phyloP scores from a whole-genome alignment of 2,113 vertebrate genomes.

The Panthera uncia region DNA sequence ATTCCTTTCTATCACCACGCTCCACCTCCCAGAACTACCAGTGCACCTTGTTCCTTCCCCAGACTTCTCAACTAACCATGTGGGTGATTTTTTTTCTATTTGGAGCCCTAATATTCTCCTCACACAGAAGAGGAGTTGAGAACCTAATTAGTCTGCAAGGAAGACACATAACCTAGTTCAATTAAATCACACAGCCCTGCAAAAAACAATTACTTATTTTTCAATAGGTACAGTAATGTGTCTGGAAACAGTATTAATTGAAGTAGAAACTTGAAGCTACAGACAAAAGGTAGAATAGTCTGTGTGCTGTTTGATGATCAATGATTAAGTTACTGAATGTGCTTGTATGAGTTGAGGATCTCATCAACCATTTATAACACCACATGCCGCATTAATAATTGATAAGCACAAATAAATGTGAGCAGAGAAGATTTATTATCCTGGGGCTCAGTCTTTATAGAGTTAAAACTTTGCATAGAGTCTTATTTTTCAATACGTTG shows the following conservation, averaged over 20 bases:
- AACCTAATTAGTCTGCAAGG: conserved; percentile 51
- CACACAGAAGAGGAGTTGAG: conserved; percentile 52
- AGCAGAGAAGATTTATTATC: not conserved
- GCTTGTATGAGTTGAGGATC: not conserved
- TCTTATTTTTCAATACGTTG: not conserved
- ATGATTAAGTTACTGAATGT: not conserved
- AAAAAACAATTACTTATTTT: conserved; percentile 65
- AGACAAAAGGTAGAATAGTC: not conserved
- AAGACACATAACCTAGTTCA: conserved; percentile 45
- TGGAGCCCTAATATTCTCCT: conserved; percentile 46
- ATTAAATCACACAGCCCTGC: conserved; percentile 53
- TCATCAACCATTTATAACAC: not conserved
- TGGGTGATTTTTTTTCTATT: not conserved
- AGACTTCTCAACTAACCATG: not conserved
- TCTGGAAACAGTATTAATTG: conserved; percentile 47
- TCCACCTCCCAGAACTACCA: not conserved
- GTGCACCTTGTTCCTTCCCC: not conserved
- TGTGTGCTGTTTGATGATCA: not conserved
- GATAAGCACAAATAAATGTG: conserved; percentile 33
- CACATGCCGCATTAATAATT: conserved; percentile 18
- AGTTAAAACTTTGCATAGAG: not conserved
- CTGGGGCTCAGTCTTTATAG: not conserved
- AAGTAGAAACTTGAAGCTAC: conserved; percentile 17
- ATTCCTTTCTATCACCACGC: not conserved
- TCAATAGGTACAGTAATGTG: conserved; percentile 27